Evolutionary conservation across 1,140 invertebrate species (phyloP).

Genomic region (Heliothis subflexa): DNA sequence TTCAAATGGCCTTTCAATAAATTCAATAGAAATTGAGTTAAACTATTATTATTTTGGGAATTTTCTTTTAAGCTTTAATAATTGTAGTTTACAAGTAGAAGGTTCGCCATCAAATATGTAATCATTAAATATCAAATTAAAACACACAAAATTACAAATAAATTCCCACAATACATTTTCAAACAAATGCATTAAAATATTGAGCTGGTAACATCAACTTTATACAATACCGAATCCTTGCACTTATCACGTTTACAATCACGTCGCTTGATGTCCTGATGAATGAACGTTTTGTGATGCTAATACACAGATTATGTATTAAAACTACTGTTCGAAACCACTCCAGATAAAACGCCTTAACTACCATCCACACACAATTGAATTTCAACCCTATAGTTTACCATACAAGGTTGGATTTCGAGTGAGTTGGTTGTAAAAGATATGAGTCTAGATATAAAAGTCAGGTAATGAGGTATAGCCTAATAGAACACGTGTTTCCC

Average conservation of each 20-base stretch:
- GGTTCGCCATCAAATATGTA: no score
- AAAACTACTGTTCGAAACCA: conserved; percentile 58
- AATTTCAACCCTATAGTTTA: conserved; percentile 47
- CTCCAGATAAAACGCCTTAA: conserved; percentile 29
- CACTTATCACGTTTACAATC: conserved; percentile 71
- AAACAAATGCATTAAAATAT: neutral
- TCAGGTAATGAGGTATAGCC: conserved; percentile 60
- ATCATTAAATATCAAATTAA: no score
- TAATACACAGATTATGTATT: conserved; percentile 72
- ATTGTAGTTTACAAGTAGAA: no score
- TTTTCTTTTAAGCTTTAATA: no score
- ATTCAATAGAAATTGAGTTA: no score
- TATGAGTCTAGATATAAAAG: conserved; percentile 42
- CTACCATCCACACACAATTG: neutral
- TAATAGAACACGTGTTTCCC: conserved; percentile 73
- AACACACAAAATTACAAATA: neutral
- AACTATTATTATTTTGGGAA: no score
- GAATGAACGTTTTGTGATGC: conserved; percentile 82
- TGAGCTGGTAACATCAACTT: conserved; percentile 58
- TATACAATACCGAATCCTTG: conserved; percentile 54
- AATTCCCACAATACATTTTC: neutral
- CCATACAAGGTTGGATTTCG: conserved; percentile 12
- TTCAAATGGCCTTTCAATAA: no score
- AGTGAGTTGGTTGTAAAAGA: neutral
- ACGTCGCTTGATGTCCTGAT: conserved; percentile 73